phyloP scores from a whole-genome alignment of 2,797 vertebrate genomes.

The Orestias chungarensis region DNA sequence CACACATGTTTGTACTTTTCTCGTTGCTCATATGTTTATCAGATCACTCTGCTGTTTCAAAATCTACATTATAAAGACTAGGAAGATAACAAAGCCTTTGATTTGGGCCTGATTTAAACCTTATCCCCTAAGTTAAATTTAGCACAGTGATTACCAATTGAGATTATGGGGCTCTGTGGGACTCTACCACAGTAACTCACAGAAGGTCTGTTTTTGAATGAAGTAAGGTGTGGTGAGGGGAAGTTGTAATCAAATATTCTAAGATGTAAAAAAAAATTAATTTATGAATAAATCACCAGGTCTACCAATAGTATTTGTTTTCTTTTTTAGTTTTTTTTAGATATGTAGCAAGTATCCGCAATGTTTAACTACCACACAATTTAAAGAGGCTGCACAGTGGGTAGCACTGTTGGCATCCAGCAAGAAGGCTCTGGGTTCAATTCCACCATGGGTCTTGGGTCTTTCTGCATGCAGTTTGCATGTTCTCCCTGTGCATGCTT shows the following conservation, averaged over 20 bases:
- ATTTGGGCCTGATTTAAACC: conserved; percentile 65
- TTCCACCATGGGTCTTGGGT: too few species aligned
- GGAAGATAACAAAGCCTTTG: conserved; percentile 72
- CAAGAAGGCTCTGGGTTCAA: too few species aligned
- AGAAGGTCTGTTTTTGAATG: conserved; percentile 28
- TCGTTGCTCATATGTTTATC: conserved; percentile 72
- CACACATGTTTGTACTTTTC: conserved; percentile 65
- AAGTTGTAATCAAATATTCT: conserved; percentile 32
- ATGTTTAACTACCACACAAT: too few species aligned
- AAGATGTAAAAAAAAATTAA: conserved; percentile 1
- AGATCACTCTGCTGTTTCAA: conserved; percentile 67
- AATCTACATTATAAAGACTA: conserved; percentile 63
- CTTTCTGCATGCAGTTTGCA: too few species aligned
- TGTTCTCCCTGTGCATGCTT: too few species aligned
- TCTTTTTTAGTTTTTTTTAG: background rate
- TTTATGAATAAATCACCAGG: background rate
- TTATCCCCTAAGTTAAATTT: conserved; percentile 74
- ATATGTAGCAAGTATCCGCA: background rate
- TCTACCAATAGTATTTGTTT: too few species aligned
- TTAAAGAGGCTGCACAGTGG: too few species aligned
- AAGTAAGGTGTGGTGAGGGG: conserved; percentile 29
- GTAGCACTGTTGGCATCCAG: too few species aligned
- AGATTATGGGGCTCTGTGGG: conserved; percentile 64
- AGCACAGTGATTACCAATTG: conserved; percentile 68
- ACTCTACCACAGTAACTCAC: conserved; percentile 48